These are phyloP conservation scores for Pentalonia nigronervosa DNA, from an alignment of 1,140 invertebrate species.

Conservation along the genomic window DNA sequence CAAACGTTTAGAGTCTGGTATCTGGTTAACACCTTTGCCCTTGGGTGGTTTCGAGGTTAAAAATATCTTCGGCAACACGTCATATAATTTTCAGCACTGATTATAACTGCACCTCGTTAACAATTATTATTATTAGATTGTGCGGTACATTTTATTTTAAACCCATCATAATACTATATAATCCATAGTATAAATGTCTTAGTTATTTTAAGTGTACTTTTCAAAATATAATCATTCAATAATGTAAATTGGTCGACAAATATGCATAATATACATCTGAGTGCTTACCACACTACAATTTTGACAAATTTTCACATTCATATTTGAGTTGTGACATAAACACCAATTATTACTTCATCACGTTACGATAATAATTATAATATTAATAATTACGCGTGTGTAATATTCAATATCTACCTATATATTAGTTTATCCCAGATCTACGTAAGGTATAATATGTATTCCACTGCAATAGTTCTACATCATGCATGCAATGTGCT, in stretches of 20 bases:
- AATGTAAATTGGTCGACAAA: background rate
- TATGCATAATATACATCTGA: background rate
- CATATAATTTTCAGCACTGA: background rate
- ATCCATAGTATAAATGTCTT: background rate
- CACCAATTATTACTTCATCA: background rate
- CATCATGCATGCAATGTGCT: background rate
- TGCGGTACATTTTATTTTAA: background rate
- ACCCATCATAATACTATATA: background rate
- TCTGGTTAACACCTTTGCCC: background rate
- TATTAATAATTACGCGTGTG: background rate
- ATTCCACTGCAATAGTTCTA: background rate
- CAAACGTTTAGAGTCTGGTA: background rate
- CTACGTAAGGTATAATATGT: background rate
- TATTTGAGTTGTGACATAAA: background rate
- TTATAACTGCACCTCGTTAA: background rate
- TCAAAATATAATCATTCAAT: background rate
- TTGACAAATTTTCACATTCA: background rate
- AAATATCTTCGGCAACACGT: background rate
- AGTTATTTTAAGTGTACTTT: background rate
- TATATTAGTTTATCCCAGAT: no score
- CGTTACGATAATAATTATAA: background rate
- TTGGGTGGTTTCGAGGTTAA: background rate
- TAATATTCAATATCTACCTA: background rate
- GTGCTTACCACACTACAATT: background rate
- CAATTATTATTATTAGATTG: background rate